Evolutionary conservation across 2,113 vertebrate genomes (phyloP).

Genomic region (Vidua chalybeata): DNA sequence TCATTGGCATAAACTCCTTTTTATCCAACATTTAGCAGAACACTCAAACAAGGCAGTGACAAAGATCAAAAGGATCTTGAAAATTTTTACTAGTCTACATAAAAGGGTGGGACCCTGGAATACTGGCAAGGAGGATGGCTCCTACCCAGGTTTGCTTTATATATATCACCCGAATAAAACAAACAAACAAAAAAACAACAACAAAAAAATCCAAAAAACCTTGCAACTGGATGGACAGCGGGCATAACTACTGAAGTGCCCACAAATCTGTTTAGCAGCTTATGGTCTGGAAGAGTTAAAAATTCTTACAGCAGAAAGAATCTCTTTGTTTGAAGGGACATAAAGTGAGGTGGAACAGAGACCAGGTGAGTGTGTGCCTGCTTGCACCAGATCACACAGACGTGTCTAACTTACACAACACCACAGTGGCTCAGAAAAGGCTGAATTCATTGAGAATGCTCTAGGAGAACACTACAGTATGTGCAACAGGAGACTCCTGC

Average conservation of each 20-base stretch:
- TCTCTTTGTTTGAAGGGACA: not conserved
- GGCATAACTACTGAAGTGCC: not conserved
- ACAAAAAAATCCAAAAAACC: not conserved
- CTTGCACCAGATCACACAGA: not conserved
- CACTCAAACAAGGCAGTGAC: not conserved
- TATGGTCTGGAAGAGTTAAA: not conserved
- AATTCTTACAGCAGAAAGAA: not conserved
- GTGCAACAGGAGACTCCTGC: not conserved
- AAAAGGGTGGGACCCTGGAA: not conserved
- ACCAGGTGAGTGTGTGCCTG: not conserved
- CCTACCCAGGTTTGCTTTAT: not conserved
- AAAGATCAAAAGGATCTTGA: not conserved
- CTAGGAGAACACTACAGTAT: not conserved
- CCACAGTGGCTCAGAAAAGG: not conserved
- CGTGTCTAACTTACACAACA: not conserved
- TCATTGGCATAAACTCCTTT: not conserved
- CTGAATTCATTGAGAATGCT: not conserved
- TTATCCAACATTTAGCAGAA: not conserved
- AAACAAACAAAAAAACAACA: not conserved
- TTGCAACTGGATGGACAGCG: not conserved
- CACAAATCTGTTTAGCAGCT: not conserved
- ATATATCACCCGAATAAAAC: not conserved
- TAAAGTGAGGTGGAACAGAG: not conserved
- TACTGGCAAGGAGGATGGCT: not conserved
- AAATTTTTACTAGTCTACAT: not conserved